Evolutionary conservation across 2,113 vertebrate species (phyloP).

Genomic region (Piprites chloris): DNA sequence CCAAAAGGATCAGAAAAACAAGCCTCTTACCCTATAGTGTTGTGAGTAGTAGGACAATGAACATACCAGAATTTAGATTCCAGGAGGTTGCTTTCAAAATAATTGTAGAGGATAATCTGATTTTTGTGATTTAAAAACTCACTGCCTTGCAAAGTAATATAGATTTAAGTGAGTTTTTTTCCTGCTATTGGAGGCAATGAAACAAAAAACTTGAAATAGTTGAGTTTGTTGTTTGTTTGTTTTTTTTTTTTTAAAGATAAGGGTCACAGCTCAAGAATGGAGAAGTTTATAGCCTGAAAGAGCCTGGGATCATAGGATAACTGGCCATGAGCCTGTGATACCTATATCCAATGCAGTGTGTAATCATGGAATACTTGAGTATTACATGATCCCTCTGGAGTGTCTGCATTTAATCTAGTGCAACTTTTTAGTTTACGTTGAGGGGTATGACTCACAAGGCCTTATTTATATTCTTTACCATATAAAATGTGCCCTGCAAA

Average conservation of each 20-base stretch:
- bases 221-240: too few species aligned
- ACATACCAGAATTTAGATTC: neutral
- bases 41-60: neutral
- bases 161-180: neutral
- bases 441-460: neutral
- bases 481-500: neutral
- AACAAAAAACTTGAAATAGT: neutral
- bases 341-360: neutral
- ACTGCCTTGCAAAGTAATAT: neutral
- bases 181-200: neutral
- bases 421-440: neutral
- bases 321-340: neutral
- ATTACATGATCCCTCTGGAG: neutral
- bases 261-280: neutral
- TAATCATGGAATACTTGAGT: neutral
- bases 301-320: neutral
- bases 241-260: neutral
- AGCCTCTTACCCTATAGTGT: neutral
- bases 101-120: neutral
- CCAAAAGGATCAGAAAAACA: neutral
- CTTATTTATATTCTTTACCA: neutral
- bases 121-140: neutral
- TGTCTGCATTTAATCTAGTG: neutral
- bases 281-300: neutral
- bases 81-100: neutral